Conservation (phyloP, 2,888 invertebrate genomes). For the Phlogophora meticulosa region DNA sequence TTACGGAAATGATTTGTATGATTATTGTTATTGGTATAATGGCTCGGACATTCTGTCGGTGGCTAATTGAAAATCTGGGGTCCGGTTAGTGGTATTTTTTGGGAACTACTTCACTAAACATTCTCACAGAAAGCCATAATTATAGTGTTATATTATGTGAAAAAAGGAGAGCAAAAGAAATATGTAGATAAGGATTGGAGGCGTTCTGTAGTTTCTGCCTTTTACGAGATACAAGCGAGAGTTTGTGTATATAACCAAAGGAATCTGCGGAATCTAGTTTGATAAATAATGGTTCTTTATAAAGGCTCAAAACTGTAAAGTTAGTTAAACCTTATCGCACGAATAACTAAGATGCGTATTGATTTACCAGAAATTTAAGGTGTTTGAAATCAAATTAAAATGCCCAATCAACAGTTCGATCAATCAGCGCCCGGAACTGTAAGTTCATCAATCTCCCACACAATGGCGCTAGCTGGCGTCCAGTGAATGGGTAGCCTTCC, state of each 20-base stretch:
- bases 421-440: conserved; percentile 41
- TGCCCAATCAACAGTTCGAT: background rate
- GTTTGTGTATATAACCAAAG: no score
- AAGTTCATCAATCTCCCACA: conserved; percentile 54
- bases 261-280: no score
- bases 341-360: no score
- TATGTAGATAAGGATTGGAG: no score
- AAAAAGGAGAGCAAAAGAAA: no score
- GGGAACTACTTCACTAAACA: background rate
- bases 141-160: background rate
- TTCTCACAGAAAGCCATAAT: background rate
- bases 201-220: no score
- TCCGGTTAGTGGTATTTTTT: conserved; percentile 6
- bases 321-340: no score
- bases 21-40: conserved; percentile 60
- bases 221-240: no score
- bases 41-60: conserved; percentile 44
- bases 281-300: no score
- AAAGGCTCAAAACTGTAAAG: no score
- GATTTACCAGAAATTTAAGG: background rate
- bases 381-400: conserved; percentile 25
- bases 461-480: conserved; percentile 20
- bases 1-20: conserved; percentile 56
- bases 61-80: conserved; percentile 37
- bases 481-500: conserved; percentile 45